Evolutionary conservation across 2,888 invertebrate species (phyloP).

Genomic region (Limenitis camilla): DNA sequence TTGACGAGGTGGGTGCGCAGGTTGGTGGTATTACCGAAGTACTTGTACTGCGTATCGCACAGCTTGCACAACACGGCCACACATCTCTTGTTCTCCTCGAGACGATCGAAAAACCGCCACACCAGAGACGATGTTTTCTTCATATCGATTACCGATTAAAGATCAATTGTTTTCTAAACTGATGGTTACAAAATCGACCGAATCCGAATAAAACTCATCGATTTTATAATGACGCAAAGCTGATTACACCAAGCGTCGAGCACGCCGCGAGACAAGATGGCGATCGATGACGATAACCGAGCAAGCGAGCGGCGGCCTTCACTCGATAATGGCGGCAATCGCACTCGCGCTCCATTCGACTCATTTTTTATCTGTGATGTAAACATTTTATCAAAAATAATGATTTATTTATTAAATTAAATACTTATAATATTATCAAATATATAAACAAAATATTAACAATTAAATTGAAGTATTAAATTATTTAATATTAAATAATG

Average conservation of each 20-base stretch:
- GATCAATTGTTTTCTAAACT: constrained; percentile 47
- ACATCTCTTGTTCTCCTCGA: constrained; percentile 52
- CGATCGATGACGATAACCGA: constrained; percentile 42
- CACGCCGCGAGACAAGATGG: constrained; percentile 42
- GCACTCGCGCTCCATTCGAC: constrained; percentile 16
- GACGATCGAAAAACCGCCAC: constrained; percentile 65
- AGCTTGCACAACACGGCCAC: constrained; percentile 63
- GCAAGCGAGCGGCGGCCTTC: constrained; percentile 36
- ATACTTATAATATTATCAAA: too few relatives aligned
- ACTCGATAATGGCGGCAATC: constrained; percentile 34
- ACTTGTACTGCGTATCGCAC: constrained; percentile 64
- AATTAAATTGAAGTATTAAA: background rate
- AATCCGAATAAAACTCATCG: constrained; percentile 53
- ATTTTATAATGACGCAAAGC: constrained; percentile 43
- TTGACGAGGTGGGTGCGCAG: constrained; percentile 56
- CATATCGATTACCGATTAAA: constrained; percentile 46
- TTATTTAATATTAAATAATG: background rate
- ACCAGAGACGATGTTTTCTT: constrained; percentile 62
- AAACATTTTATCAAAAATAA: too few relatives aligned
- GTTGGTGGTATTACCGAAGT: constrained; percentile 67
- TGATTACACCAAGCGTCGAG: too few relatives aligned
- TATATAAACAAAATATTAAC: too few relatives aligned
- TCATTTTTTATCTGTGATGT: constrained; percentile 18
- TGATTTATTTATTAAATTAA: too few relatives aligned
- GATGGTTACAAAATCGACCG: constrained; percentile 35